Evolutionary conservation across 2,888 invertebrate genomes (phyloP), one percentile per base, ranked within the genome.

Genomic region (Harpalus rubripes): DNA sequence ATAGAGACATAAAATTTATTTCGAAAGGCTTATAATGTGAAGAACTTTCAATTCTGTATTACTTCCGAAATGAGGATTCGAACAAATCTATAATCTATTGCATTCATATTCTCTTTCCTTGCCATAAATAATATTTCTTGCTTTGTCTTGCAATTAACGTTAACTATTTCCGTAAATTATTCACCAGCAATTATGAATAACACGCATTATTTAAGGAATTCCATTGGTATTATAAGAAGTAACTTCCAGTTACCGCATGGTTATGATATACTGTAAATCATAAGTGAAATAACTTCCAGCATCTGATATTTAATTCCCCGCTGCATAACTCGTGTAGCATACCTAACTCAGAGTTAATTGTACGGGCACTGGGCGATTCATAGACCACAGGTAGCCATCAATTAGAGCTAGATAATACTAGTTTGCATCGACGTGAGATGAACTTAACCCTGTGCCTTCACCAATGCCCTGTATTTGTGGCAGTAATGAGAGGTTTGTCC

Each of bases 321-420:
- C 15, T 32, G 68, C 39, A 68, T 26, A 63, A 68, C 68, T 68
- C 15, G 39, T 32, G 6, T 41, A 22, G 80, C 41, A 52, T 65
- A 65, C 81, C 63, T 81, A 61, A 39, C 44, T 81, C 63, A 81
- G 6, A 52, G 83, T 52, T 83, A 83, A 83, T 83, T 76, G 83
- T 63, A 82, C 39, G 39, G 65, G 68, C 61, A 76, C 72, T 76
- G 39, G 39, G 58, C 74, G 72, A 83, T 83, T 83, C 83, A 83
- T 83, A 83, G 59, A 41, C 83, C 83, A 83, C 76, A 83, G 83
- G 83, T 83, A 83, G 83, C 76, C 83, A 74, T 74, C 83, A 83
- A 83, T 83, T 83, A 76, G 72, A 76, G 82, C 59, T 83, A 76
- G 83, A 83, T 83, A 83, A 83, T 83, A 12, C 44, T 76, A 68